Evolutionary conservation across 2,113 vertebrate species (phyloP).

Genomic region (Mesitornis unicolor): DNA sequence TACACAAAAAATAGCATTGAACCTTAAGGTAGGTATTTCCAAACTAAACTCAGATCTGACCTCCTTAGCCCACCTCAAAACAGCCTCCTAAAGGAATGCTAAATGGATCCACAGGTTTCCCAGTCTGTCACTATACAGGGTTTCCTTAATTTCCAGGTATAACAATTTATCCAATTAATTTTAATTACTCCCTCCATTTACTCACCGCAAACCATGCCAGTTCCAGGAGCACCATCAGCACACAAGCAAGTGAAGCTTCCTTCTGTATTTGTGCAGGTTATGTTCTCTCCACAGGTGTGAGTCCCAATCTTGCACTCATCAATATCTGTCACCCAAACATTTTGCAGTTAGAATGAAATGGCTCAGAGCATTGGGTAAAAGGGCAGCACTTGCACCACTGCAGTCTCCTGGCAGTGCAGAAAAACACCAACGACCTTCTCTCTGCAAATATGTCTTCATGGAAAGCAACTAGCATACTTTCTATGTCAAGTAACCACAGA

Average conservation of each 20-base stretch:
- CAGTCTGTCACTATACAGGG: not conserved
- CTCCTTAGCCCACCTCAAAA: not conserved
- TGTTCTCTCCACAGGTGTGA: constrained; percentile 74
- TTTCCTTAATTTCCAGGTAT: not conserved
- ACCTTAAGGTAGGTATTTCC: not conserved
- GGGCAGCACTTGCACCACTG: not conserved
- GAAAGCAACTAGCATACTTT: not conserved
- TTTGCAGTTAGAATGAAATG: constrained; percentile 42
- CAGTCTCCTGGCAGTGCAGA: not conserved
- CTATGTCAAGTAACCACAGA: not conserved
- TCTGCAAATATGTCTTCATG: not conserved
- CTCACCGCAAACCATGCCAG: constrained; percentile 69
- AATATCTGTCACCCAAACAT: constrained; percentile 74
- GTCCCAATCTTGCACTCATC: constrained; percentile 75
- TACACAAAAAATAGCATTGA: not conserved
- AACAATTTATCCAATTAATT: not conserved
- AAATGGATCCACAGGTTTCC: not conserved
- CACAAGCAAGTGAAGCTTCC: constrained; percentile 75
- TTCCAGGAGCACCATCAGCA: constrained; percentile 41
- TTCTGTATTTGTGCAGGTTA: constrained; percentile 74
- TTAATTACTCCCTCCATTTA: not conserved
- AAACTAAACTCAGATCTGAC: not conserved
- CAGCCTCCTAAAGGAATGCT: not conserved
- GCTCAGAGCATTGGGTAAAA: not conserved
- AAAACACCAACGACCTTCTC: not conserved